Conservation (phyloP, 2,113 vertebrate species). For the Panthera tigris region DNA sequence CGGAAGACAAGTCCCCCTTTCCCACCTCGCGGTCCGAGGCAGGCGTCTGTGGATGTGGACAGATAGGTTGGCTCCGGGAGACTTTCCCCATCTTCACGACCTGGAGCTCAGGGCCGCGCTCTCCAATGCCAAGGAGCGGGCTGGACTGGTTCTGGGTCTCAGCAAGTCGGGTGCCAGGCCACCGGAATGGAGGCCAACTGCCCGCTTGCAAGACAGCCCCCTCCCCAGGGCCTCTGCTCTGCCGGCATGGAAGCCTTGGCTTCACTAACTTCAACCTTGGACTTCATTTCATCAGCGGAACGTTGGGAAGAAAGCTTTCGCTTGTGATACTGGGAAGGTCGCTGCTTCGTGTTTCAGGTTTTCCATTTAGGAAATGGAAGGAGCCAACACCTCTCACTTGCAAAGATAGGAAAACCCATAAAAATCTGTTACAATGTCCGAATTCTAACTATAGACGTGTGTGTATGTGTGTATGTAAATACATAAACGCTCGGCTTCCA, state of each 20-base stretch:
- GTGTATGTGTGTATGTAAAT: neutral
- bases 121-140: rapidly evolving
- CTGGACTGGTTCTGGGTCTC: neutral
- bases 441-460: neutral
- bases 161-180: rapidly evolving
- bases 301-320: neutral
- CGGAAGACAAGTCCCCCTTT: no score
- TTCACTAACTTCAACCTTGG: no score
- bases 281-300: neutral
- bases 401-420: neutral
- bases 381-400: neutral
- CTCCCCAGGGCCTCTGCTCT: neutral
- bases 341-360: neutral
- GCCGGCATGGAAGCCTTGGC: rapidly evolving
- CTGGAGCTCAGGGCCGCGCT: rapidly evolving
- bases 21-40: rapidly evolving
- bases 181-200: rapidly evolving
- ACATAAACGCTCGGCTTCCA: neutral
- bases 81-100: rapidly evolving
- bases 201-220: rapidly evolving
- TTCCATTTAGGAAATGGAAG: neutral
- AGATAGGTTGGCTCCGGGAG: rapidly evolving
- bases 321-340: neutral
- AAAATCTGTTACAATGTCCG: neutral
- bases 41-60: rapidly evolving